Evolutionary conservation across 2,113 vertebrate genomes (phyloP).

Genomic region (Pollimyrus isidori): DNA sequence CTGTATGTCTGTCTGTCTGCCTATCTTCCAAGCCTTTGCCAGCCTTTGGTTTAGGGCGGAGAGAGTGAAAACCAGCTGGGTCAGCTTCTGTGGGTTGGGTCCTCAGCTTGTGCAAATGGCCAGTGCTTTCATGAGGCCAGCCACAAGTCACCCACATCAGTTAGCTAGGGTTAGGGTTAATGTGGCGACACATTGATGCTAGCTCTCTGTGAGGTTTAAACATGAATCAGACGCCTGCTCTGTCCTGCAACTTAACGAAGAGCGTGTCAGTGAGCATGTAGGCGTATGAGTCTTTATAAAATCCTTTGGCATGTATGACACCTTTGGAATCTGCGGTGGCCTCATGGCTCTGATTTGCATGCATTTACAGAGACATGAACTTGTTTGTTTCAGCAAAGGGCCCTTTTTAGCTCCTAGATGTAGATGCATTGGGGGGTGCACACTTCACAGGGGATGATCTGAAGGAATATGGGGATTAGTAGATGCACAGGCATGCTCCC

Average conservation of each 20-base stretch:
- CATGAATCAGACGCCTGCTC: neutral
- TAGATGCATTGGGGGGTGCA: neutral
- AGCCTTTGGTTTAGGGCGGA: neutral
- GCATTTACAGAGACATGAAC: neutral
- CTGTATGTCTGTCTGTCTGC: neutral
- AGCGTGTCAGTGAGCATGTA: neutral
- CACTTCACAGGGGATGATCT: neutral
- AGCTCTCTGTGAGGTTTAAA: neutral
- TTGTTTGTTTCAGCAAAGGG: neutral
- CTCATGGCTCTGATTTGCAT: neutral
- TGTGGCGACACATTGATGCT: neutral
- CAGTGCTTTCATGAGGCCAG: neutral
- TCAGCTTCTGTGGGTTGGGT: neutral
- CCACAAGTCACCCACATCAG: neutral
- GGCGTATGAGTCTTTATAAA: neutral
- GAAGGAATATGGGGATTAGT: neutral
- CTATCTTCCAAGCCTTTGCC: neutral
- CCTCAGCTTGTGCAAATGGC: neutral
- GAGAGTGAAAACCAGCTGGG: neutral
- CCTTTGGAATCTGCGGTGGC: neutral
- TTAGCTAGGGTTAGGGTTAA: neutral
- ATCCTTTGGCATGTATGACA: neutral
- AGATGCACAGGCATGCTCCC: neutral
- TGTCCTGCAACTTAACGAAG: neutral
- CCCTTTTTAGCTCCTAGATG: neutral